phyloP scores from a whole-genome alignment of 2,888 invertebrate genomes.

The Ophion obscuratus region DNA sequence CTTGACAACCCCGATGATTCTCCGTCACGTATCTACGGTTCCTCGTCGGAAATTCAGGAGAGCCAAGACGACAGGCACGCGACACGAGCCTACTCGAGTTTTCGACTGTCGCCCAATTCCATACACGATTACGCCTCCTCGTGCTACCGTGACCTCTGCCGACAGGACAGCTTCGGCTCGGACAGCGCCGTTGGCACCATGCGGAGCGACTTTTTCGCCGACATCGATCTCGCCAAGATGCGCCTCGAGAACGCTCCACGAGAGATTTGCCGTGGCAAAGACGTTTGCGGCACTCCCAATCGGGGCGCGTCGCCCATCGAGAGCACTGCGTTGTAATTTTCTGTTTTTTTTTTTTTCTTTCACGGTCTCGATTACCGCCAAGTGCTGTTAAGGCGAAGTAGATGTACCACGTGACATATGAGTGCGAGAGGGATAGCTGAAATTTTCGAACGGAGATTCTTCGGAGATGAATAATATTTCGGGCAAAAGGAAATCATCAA shows the following conservation, averaged over 20 bases:
- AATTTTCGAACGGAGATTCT: too few species aligned
- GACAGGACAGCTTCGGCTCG: conserved; percentile 81
- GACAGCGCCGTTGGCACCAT: conserved; percentile 83
- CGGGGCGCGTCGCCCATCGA: conserved; percentile 80
- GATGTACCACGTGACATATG: too few species aligned
- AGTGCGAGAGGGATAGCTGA: too few species aligned
- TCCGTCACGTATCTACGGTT: conserved; percentile 43
- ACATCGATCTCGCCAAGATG: conserved; percentile 80
- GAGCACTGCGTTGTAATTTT: conserved; percentile 80
- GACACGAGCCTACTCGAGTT: conserved; percentile 69
- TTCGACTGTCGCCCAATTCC: conserved; percentile 67
- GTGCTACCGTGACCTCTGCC: conserved; percentile 77
- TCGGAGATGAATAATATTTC: too few species aligned
- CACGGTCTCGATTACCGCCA: neutral
- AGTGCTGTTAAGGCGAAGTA: conserved; percentile 19
- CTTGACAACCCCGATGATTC: conserved; percentile 70
- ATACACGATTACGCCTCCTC: conserved; percentile 71
- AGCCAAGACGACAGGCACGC: conserved; percentile 53
- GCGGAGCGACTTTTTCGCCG: conserved; percentile 82
- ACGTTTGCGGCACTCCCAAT: conserved; percentile 78
- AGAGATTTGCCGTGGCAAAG: conserved; percentile 78
- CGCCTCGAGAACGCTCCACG: conserved; percentile 75
- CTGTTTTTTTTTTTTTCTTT: neutral
- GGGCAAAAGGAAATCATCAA: too few species aligned
- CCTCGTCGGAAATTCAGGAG: conserved; percentile 41